Percentiles rank a stretch among this genome's conserved stretches.
These are phyloP conservation scores for Chrysogorgia sp. DNA, from an alignment of 92 coral and sea anemone species.

Conservation along the genomic window DNA sequence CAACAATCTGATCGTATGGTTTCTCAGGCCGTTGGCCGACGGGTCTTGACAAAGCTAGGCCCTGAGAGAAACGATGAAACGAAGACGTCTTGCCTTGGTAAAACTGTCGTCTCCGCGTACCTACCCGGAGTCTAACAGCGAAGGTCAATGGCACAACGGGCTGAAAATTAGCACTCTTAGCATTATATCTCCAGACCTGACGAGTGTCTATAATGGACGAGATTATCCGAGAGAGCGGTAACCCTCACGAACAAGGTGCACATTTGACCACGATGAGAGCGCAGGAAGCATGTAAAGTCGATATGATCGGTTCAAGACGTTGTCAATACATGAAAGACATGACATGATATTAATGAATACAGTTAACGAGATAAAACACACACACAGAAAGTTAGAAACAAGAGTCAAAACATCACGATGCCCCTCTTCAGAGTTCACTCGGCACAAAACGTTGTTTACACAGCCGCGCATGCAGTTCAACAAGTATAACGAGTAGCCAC, in stretches of 20 bases:
- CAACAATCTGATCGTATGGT: slow-evolving; percentile 3
- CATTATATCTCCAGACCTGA: neutral
- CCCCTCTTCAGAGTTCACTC: slow-evolving; percentile 1
- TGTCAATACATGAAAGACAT: slow-evolving; percentile 18
- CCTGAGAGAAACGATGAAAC: neutral
- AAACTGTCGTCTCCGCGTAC: slow-evolving; percentile 18
- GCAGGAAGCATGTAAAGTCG: neutral
- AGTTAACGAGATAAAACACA: slow-evolving; percentile 32
- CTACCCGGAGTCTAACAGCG: slow-evolving; percentile 17
- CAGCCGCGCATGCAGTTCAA: neutral
- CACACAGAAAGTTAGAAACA: neutral
- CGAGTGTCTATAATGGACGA: neutral
- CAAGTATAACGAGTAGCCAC: slow-evolving; percentile 21
- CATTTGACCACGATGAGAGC: neutral
- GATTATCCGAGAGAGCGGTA: too few species aligned
- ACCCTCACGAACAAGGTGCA: too few species aligned
- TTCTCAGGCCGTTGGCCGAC: neutral
- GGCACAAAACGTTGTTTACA: slow-evolving; percentile 27
- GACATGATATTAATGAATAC: slow-evolving; percentile 44
- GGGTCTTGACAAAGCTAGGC: neutral
- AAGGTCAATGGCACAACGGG: slow-evolving; percentile 16
- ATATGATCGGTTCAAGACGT: slow-evolving; percentile 33
- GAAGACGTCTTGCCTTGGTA: neutral
- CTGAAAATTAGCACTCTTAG: slow-evolving; percentile 1
- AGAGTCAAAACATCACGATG: slow-evolving; percentile 40